Base-by-base conservation (phyloP, 2,113 vertebrate species). In the Engystomops pustulosus region DNA sequence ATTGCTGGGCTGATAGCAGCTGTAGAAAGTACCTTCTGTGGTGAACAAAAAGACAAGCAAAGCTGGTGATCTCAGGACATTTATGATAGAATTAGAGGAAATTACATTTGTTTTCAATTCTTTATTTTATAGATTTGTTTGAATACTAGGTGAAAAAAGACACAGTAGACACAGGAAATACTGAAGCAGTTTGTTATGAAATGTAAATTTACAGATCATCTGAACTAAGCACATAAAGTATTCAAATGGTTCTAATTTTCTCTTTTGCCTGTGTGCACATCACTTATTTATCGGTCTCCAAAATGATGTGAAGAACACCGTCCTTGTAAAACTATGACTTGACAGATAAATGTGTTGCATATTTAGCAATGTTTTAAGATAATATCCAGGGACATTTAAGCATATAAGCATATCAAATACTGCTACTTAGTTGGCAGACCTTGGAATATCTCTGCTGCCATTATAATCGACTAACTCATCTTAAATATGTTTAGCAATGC, bases 281-380 rank as follows among this genome's bases (percentile, higher is more conserved):
- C 17, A 67, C 36, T 36, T 67, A 36, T 36, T 67, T 67, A 67
- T 36, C 32, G 15, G 36, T 32, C 62, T 67, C 32, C 30, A 62
- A 17, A 27, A 4, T 36, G 7, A 67, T 67, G 32, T 67, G 62
- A 15, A 34, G 17, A 67, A 17, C 30, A 36, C 6, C 36, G 62
- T 36, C 62, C 30, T 67, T 36, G 62, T 36, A 36, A 32, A 34
- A 17, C 32, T 67, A 67, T 67, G 62, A 34, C 30, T 67, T 36
- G 62, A 36, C 62, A 67, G 62, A 11, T 67, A 67, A 67, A 67
- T 67, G 62, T 67, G 62, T 67, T 67, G 62, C 32, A 67, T 67
- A 67, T 34, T 67, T 67, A 67, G 62, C 32, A 36, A 36, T 17
- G 36, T 18, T 67, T 67, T 67, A 67, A 36, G 30, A 67, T 67